A percentile compares a stretch with the other conserved stretches of the same genome.
Evolutionary conservation across 2,888 invertebrate genomes (phyloP).

Genomic region (Microdon myrmicae): DNA sequence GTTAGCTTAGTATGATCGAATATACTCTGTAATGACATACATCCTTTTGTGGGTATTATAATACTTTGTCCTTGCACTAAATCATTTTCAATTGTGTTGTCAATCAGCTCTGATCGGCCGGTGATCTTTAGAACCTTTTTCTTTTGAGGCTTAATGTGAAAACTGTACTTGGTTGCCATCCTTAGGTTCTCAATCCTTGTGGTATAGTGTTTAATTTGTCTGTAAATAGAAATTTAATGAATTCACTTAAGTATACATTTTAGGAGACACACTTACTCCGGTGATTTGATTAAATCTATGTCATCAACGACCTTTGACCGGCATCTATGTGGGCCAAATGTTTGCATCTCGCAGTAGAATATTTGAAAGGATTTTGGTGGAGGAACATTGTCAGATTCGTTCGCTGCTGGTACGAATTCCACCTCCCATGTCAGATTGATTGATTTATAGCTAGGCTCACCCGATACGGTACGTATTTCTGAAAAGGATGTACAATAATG

Average conservation of each 20-base stretch:
- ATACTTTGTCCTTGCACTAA: slow-evolving; percentile 72
- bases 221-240: slow-evolving; percentile 28
- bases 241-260: slow-evolving; percentile 16
- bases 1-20: not conserved
- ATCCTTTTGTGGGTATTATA: slow-evolving; percentile 84
- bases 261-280: slow-evolving; percentile 24
- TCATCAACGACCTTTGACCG: slow-evolving; percentile 69
- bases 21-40: slow-evolving; percentile 70
- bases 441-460: slow-evolving; percentile 67
- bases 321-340: slow-evolving; percentile 82
- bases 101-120: slow-evolving; percentile 66
- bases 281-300: slow-evolving; percentile 51
- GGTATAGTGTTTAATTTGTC: slow-evolving; percentile 68
- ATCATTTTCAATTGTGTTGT: slow-evolving; percentile 65
- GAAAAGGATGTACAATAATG: too few relatives aligned
- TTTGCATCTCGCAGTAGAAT: slow-evolving; percentile 82
- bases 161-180: slow-evolving; percentile 85
- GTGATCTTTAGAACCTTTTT: slow-evolving; percentile 67
- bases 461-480: slow-evolving; percentile 66
- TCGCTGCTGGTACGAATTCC: slow-evolving; percentile 61
- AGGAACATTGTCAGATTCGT: slow-evolving; percentile 61
- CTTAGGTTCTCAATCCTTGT: slow-evolving; percentile 76
- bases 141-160: slow-evolving; percentile 76
- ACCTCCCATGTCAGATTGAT: slow-evolving; percentile 67
- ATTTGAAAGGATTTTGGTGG: slow-evolving; percentile 74